Conservation (phyloP, 2,797 vertebrate genomes). For the Loriculus beryllinus region DNA sequence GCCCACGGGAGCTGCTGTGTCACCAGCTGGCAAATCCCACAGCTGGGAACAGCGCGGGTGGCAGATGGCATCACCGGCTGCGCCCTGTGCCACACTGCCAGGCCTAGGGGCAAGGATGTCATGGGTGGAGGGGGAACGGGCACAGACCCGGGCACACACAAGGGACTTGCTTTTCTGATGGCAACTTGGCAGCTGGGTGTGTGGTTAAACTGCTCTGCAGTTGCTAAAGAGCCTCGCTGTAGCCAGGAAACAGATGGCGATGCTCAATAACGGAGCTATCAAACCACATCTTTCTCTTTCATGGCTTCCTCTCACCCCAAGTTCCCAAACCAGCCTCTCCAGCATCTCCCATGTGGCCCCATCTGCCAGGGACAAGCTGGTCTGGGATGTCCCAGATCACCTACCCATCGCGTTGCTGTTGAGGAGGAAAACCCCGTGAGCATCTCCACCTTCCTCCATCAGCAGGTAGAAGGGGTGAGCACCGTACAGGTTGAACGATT, state of each 20-base stretch:
- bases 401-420: constrained; percentile 83
- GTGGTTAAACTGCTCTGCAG: constrained; percentile 63
- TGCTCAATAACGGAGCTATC: constrained; percentile 9
- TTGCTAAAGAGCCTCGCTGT: constrained; percentile 54
- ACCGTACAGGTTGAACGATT: constrained; percentile 85
- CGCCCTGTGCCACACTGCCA: fast-evolving
- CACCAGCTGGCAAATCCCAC: background rate
- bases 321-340: background rate
- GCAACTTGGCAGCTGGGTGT: constrained; percentile 14
- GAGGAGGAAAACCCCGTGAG: constrained; percentile 78
- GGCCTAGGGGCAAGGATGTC: background rate
- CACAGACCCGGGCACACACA: fast-evolving
- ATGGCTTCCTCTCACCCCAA: background rate
- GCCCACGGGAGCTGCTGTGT: background rate
- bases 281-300: constrained; percentile 57
- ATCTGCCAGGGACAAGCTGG: background rate
- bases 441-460: constrained; percentile 80
- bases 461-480: constrained; percentile 88
- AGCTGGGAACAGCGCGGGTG: background rate
- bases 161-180: background rate
- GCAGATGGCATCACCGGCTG: background rate
- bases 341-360: background rate
- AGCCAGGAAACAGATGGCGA: constrained; percentile 73
- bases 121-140: background rate
- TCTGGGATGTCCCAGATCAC: constrained; percentile 2